Base-by-base conservation (phyloP, 2,797 vertebrate genomes). In the Dromococcyx pavoninus region DNA sequence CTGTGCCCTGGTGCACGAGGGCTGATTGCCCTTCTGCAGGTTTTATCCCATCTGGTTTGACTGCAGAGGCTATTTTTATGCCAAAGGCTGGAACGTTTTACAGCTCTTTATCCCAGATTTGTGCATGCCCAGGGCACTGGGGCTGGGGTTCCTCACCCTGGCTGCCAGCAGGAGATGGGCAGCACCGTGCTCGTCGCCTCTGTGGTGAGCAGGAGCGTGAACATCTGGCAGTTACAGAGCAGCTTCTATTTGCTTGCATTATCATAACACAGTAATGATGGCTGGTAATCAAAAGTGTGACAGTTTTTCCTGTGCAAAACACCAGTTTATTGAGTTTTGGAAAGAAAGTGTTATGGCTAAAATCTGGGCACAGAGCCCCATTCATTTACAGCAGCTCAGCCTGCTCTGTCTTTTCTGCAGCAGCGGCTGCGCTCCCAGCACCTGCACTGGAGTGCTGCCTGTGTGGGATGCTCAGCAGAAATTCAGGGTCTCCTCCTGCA, bases 201-300 rank as follows among this genome's bases (percentile, higher is more conserved):
- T 14, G 37, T n/a, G 43, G 28, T 3, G 19, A 88, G 74, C 6
- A 0, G 37, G 37, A 58, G 39, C 1, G 23, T 6, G 84, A 90
- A 64, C 93, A 78, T 92, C 93, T 96, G 95, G 93, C 62, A 22
- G 70, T 2, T 6, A 13, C 71, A 12, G 77, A 78, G 66, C 86
- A 57, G 70, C 66, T 71, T 24, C 41, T 37, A 11, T 54, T 58
- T 9, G 0, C 41, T 93, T n/a, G 1, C 46, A 21, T 88, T 69
- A 64, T 2, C 30, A 9, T 28, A 81, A 71, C 17, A 7, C 43
- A 32, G 51, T 79, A 84, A 94, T 5, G 17, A 86, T 8, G 72
- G 78, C 5, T 41, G 95, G 65, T 48, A 87, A 96, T 96, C 75
- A 91, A 91, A 73, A 14, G 27, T 9, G 89, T 88, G 86, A 17